phyloP scores from a whole-genome alignment of 2,113 vertebrate species.

The Oncorhynchus mykiss region DNA sequence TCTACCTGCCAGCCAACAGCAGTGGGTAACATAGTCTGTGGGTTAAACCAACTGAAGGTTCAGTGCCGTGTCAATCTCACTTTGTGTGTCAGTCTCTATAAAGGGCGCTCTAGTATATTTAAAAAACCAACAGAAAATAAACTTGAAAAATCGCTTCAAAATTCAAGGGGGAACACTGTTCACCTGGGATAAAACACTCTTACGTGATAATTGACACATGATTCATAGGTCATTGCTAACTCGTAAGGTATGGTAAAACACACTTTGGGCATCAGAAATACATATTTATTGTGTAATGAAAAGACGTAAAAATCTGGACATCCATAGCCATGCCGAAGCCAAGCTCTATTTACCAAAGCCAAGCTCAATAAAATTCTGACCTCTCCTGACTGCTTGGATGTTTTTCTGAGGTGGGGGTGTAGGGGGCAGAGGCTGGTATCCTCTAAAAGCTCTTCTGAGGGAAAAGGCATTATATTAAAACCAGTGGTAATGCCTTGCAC shows the following conservation, averaged over 20 bases:
- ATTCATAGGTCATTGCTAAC: neutral
- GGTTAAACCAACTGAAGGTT: neutral
- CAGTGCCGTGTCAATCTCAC: neutral
- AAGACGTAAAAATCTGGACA: too few relatives aligned
- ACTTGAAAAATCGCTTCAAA: neutral
- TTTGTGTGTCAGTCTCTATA: conserved; percentile 5
- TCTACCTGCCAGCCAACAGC: neutral
- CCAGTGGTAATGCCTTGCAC: conserved; percentile 42
- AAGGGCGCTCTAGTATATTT: conserved; percentile 17
- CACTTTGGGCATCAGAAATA: too few relatives aligned
- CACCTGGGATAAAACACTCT: too few relatives aligned
- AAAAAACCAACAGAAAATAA: conserved; percentile 26
- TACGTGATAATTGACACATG: neutral
- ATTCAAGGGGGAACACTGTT: neutral
- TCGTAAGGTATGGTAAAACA: too few relatives aligned
- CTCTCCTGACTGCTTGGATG: conserved; percentile 23
- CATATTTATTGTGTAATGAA: too few relatives aligned
- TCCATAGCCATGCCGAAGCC: too few relatives aligned
- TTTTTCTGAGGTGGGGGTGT: neutral
- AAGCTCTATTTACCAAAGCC: too few relatives aligned
- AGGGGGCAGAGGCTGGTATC: conserved; percentile 56
- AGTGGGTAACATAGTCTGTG: neutral
- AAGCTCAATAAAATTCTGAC: conserved; percentile 36
- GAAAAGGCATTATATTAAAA: conserved; percentile 36
- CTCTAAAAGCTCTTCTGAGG: conserved; percentile 49